A percentile compares a stretch with the other conserved stretches of the same genome.
Conservation (phyloP, 2,888 invertebrate genomes). For the Aphrophora alni region DNA sequence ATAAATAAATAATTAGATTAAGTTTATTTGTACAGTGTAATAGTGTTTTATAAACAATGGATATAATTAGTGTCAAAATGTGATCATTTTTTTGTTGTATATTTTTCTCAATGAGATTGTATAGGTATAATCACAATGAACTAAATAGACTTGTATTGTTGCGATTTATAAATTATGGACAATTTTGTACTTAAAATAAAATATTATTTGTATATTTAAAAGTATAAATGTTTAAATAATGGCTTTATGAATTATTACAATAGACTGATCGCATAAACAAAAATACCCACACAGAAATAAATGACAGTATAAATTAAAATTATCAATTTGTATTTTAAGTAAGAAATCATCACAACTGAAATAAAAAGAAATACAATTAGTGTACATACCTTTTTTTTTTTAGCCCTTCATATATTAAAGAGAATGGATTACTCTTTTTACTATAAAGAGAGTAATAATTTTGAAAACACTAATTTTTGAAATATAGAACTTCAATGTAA, state of each 20-base stretch:
- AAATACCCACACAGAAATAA: too few species aligned
- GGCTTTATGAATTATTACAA: not conserved
- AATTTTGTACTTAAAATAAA: conserved; percentile 2
- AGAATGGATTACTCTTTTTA: too few species aligned
- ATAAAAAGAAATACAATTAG: too few species aligned
- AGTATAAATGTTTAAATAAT: not conserved
- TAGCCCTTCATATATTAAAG: too few species aligned
- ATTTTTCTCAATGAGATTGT: not conserved
- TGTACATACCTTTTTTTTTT: too few species aligned
- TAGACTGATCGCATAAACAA: not conserved
- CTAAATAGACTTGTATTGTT: not conserved
- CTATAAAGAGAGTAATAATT: too few species aligned
- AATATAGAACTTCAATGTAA: too few species aligned
- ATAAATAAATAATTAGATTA: not conserved
- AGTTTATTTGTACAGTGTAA: conserved; percentile 2
- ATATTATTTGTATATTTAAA: not conserved
- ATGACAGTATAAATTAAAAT: too few species aligned
- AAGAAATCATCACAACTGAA: too few species aligned
- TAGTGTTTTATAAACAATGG: not conserved
- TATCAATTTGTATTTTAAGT: too few species aligned
- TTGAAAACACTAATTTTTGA: too few species aligned
- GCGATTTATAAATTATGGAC: conserved; percentile 4
- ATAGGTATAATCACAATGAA: not conserved
- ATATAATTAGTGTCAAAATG: not conserved
- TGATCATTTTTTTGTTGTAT: not conserved